Conservation (phyloP, 2,797 vertebrate species). For the Sebastes melanostomus region DNA sequence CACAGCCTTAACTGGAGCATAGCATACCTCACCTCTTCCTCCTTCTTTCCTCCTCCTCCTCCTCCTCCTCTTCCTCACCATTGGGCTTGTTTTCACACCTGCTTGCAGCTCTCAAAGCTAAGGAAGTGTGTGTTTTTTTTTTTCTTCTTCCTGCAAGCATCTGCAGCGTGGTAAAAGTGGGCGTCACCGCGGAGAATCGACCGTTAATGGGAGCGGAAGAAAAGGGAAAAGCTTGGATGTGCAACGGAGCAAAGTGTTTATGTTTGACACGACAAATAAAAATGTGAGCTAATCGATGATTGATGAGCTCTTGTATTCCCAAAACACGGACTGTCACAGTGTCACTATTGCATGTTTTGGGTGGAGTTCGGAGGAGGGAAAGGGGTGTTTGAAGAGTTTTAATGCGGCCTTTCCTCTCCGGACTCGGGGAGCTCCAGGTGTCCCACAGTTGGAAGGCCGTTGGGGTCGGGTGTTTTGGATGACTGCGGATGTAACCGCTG, state of each 20-base stretch:
- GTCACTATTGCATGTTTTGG: constrained; percentile 16
- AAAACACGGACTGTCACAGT: neutral
- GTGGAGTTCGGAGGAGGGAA: constrained; percentile 7
- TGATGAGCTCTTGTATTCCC: constrained; percentile 53
- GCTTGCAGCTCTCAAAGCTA: constrained; percentile 52
- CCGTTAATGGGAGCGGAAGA: constrained; percentile 62
- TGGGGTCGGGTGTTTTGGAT: constrained; percentile 14
- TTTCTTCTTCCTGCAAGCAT: constrained; percentile 42
- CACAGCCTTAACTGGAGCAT: constrained; percentile 52
- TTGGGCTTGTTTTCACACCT: constrained; percentile 77
- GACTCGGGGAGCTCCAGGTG: constrained; percentile 33
- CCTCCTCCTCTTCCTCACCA: constrained; percentile 4
- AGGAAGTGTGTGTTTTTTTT: constrained; percentile 11
- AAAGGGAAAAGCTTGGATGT: constrained; percentile 38
- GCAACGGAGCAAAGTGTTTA: constrained; percentile 48
- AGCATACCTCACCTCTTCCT: constrained; percentile 54
- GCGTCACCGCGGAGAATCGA: constrained; percentile 71
- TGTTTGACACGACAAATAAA: constrained; percentile 53
- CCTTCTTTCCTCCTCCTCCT: neutral
- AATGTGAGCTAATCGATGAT: constrained; percentile 60
- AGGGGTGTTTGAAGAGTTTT: neutral
- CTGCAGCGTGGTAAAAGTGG: constrained; percentile 62
- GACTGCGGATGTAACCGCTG: neutral
- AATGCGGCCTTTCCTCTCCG: neutral
- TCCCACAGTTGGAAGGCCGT: constrained; percentile 5